Evolutionary conservation across 1,140 invertebrate species (phyloP).

Genomic region (Tetramorium simillimum): DNA sequence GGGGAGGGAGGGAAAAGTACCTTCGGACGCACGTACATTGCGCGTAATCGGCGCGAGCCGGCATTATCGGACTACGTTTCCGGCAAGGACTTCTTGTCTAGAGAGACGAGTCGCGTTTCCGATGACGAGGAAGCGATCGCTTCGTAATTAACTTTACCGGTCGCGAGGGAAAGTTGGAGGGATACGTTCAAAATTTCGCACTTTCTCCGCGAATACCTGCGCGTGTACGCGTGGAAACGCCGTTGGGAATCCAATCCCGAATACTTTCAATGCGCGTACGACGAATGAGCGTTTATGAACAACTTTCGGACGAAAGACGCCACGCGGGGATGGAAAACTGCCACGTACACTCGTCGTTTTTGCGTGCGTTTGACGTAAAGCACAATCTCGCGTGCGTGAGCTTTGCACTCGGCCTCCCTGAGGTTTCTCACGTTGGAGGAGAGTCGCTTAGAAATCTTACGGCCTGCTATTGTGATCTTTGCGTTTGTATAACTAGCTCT

Average conservation of each 20-base stretch:
- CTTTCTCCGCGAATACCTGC: constrained; percentile 48
- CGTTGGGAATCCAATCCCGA: background rate
- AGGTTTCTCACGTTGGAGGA: constrained; percentile 38
- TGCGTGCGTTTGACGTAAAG: background rate
- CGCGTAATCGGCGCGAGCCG: background rate
- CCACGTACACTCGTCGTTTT: background rate
- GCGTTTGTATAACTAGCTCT: constrained; percentile 1
- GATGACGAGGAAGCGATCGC: constrained; percentile 44
- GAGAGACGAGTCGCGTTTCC: background rate
- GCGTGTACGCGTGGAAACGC: constrained; percentile 6
- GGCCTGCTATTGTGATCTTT: background rate
- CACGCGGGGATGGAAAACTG: background rate
- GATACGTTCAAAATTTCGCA: constrained; percentile 32
- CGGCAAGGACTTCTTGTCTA: background rate
- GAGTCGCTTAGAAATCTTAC: background rate
- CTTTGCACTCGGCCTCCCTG: background rate
- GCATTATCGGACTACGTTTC: background rate
- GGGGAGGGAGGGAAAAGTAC: no score
- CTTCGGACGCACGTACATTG: background rate
- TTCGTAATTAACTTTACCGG: constrained; percentile 15
- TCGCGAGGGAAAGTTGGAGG: constrained; percentile 33
- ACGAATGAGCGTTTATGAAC: background rate
- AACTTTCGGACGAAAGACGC: background rate
- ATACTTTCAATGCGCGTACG: constrained; percentile 26
- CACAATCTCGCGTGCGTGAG: background rate